Evolutionary conservation across 2,113 vertebrate genomes (phyloP), one percentile per base, ranked within the genome.

Genomic region (Grallaria varia): DNA sequence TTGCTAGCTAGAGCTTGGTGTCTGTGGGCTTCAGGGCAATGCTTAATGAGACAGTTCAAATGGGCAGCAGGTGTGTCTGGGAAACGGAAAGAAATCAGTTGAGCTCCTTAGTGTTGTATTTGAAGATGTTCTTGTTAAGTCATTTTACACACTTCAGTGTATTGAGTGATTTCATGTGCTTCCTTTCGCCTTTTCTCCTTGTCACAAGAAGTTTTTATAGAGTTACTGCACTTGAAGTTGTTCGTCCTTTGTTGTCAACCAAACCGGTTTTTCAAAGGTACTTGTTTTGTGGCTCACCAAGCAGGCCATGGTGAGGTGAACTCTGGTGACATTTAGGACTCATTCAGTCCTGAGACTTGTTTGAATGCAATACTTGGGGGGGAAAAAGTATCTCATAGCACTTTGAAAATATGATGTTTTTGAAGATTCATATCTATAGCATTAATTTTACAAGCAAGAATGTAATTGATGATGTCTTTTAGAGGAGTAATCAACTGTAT

Each of bases 11-110:
- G 79, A 90, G 79, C 63, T 58, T 0, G 0, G n/a, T 76, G 49
- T 40, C 10, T 3, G 1, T 72, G 52, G 79, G 45, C 55, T 81
- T 76, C 62, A 45, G 52, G 90, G 49, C 4, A 1, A 1, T 84
- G 2, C 31, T 45, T 93, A 93, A 89, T 76, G 72, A 90, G 78
- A 25, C 5, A 8, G 81, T 90, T 91, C 84, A 79, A 59, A 93
- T 78, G 81, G 67, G 78, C 52, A 87, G 59, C 82, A 95, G 84
- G 62, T 96, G 77, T 77, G 75, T 66, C 83, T 84, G 71, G 53
- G 63, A 71, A 58, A 84, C 92, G 59, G 58, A 68, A 81, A 74
- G 35, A 69, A 90, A 75, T 85, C 17, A 45, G 7, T 25, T 40
- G 15, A 81, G 31, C 47, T 71, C 68, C 84, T 94, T 78, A 66